These are phyloP conservation scores for Euura saliciscinereae DNA, from an alignment of 1,140 invertebrate species.

Conservation along the genomic window DNA sequence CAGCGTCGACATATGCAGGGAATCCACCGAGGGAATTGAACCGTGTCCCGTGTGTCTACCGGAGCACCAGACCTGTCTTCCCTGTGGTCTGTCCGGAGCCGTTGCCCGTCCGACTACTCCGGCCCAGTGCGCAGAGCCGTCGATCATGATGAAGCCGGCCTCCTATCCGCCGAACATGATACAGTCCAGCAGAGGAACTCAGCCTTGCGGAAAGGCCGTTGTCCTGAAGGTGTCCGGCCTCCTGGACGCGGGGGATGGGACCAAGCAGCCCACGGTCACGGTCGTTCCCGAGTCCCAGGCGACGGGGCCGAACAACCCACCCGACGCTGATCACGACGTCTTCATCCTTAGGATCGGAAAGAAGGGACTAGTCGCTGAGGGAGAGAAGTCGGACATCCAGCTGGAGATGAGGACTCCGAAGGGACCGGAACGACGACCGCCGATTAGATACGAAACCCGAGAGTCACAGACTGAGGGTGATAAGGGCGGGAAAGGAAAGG, in stretches of 20 bases:
- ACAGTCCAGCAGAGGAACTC: conserved; percentile 36
- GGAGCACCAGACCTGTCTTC: conserved; percentile 28
- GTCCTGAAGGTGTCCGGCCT: conserved; percentile 52
- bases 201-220: conserved; percentile 47
- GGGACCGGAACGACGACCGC: conserved; percentile 42
- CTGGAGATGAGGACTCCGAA: conserved; percentile 55
- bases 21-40: conserved; percentile 14
- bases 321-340: conserved; percentile 44
- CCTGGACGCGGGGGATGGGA: conserved; percentile 24
- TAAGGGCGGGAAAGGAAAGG: conserved; percentile 5
- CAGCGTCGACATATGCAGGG: conserved; percentile 21
- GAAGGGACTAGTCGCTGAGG: conserved; percentile 49
- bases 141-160: background rate
- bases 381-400: conserved; percentile 54
- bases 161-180: background rate
- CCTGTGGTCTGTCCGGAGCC: conserved; percentile 27
- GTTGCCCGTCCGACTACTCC: background rate
- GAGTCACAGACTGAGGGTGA: conserved; percentile 51
- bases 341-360: conserved; percentile 57
- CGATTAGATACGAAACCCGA: conserved; percentile 50
- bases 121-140: background rate
- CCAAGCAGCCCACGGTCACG: conserved; percentile 37
- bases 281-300: conserved; percentile 36
- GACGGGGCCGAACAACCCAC: background rate
- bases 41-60: conserved; percentile 27